Base-by-base conservation (phyloP, 1,140 invertebrate genomes). In the Halyomorpha halys region DNA sequence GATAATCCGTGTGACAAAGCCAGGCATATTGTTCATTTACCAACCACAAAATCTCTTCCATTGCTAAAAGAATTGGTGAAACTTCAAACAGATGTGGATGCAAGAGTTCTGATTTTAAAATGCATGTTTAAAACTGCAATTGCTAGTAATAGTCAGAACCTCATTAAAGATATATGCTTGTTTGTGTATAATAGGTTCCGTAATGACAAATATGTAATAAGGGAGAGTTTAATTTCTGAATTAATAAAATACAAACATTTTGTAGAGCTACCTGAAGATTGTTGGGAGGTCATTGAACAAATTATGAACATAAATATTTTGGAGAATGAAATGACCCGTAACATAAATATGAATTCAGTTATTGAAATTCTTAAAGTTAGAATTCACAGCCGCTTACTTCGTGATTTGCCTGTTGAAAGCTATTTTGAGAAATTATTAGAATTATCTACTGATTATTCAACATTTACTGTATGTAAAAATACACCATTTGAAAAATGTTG, bases 401-500 rank as follows among this genome's bases (percentile, higher is more conserved):
- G 34, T 13, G 34, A n/a, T 19, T 18, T 63, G 44, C 19, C 23
- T 19, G 51, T 39, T 5, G 14, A 53, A 13, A 44, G 19, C 3
- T 21, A 54, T 23, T 15, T 63, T 11, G 51, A 63, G n/a, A 30
- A 19, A 44, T 39, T 51, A 5, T 21, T 51, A 14, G 34, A 51
- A 39, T 14, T 39, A 18, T 11, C 14, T 56, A 19, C 4, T 13
- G 13, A 30, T 14, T 23, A 16, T 51, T 49, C 15, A 5, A 19
- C n/a, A 6, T 49, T 63, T 34, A 5, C 15, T 3, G 3, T 54
- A 18, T 53, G 49, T 39, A 23, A 39, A 18, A 44, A 44, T 54
- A 53, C 51, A 53, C 62, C 23, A 5, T 56, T 13, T 56, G 27
- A 63, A 6, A 63, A 54, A 63, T 18, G 34, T 13, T 63, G 51